Evolutionary conservation across 2,113 vertebrate genomes (phyloP).

Genomic region (Esox niger): DNA sequence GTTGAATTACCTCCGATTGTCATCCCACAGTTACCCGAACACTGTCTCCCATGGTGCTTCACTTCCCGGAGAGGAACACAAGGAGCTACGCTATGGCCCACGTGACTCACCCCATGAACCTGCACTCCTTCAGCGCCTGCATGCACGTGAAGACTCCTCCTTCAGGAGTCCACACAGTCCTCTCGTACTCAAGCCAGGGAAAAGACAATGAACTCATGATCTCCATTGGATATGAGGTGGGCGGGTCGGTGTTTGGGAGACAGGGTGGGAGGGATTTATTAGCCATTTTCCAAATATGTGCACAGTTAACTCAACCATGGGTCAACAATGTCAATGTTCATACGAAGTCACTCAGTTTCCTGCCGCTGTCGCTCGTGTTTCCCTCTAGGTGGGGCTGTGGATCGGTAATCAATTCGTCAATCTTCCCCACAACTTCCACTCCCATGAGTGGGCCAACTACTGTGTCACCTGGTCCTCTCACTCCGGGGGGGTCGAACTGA

Average conservation of each 20-base stretch:
- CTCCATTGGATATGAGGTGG: conserved; percentile 60
- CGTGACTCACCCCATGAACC: conserved; percentile 55
- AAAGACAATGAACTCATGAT: conserved; percentile 75
- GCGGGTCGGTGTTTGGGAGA: too few species aligned
- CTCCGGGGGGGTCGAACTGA: conserved; percentile 60
- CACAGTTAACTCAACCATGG: too few species aligned
- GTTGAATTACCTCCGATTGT: too few species aligned
- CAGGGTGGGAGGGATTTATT: too few species aligned
- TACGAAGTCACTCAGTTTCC: too few species aligned
- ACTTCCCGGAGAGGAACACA: conserved; percentile 66
- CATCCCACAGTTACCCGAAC: conserved; percentile 45
- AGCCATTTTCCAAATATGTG: too few species aligned
- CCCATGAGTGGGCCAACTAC: conserved; percentile 73
- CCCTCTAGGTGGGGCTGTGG: conserved; percentile 58
- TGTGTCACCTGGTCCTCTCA: conserved; percentile 77
- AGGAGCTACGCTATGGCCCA: conserved; percentile 68
- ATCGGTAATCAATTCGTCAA: conserved; percentile 73
- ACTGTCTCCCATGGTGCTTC: conserved; percentile 71
- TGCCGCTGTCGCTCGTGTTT: too few species aligned
- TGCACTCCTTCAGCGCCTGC: conserved; percentile 76
- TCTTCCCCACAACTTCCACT: conserved; percentile 62
- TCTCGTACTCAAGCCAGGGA: conserved; percentile 73
- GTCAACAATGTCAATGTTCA: too few species aligned
- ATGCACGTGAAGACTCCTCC: conserved; percentile 63
- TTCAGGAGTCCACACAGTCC: conserved; percentile 56